Evolutionary conservation across 2,113 vertebrate species (phyloP).

Genomic region (Ondatra zibethicus): DNA sequence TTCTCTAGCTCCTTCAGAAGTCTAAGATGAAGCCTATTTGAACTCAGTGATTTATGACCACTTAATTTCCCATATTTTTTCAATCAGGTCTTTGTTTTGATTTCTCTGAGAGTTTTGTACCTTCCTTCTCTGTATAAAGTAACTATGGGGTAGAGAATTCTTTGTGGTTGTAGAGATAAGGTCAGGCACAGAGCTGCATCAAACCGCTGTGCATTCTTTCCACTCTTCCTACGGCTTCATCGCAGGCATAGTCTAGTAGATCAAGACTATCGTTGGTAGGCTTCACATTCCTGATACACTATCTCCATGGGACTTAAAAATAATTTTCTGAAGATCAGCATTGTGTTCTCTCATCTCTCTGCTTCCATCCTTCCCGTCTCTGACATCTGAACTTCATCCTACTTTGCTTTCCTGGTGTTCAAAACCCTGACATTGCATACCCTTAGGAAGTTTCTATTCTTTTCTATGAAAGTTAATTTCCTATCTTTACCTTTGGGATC

Average conservation of each 20-base stretch:
- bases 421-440: neutral
- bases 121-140: constrained; percentile 70
- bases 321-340: constrained; percentile 6
- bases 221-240: constrained; percentile 22
- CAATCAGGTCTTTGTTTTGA: constrained; percentile 79
- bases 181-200: constrained; percentile 67
- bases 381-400: constrained; percentile 27
- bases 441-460: neutral
- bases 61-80: constrained; percentile 82
- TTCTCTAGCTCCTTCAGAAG: constrained; percentile 80
- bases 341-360: neutral
- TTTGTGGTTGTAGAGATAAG: constrained; percentile 64
- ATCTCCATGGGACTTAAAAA: neutral
- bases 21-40: constrained; percentile 79
- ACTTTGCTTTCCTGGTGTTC: neutral
- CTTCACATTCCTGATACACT: constrained; percentile 52
- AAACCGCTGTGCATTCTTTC: neutral
- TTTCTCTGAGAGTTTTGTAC: constrained; percentile 71
- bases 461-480: constrained; percentile 17
- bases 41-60: constrained; percentile 81
- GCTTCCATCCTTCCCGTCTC: neutral
- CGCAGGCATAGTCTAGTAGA: constrained; percentile 3
- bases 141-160: constrained; percentile 66
- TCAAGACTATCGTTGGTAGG: rapidly evolving
- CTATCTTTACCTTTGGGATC: constrained; percentile 2